phyloP scores from a whole-genome alignment of 2,888 invertebrate genomes.

The Oxycera nigricornis region DNA sequence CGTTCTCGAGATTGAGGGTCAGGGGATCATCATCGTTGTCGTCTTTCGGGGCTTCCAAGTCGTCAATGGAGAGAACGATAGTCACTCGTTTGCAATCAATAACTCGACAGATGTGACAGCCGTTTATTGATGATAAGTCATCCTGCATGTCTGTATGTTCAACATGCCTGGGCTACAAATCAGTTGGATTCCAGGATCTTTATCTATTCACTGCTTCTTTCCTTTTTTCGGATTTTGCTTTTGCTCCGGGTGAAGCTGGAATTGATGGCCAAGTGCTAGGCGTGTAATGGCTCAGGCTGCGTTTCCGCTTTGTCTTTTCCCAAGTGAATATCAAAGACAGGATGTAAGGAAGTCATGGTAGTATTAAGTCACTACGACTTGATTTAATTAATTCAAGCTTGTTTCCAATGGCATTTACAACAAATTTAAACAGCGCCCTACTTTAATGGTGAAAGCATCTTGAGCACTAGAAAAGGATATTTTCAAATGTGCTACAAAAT shows the following conservation, averaged over 20 bases:
- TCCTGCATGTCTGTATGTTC: constrained; percentile 2
- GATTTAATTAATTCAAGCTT: constrained; percentile 10
- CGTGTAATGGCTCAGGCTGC: too few species aligned
- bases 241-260: neutral
- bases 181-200: neutral
- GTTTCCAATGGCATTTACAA: too few species aligned
- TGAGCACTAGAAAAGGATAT: too few species aligned
- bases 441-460: too few species aligned
- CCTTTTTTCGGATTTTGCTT: neutral
- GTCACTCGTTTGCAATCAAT: constrained; percentile 43
- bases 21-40: neutral
- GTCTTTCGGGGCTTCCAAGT: neutral
- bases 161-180: constrained; percentile 31
- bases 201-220: neutral
- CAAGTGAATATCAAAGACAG: neutral
- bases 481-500: too few species aligned
- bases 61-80: neutral
- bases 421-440: too few species aligned
- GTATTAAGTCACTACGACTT: neutral
- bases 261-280: neutral
- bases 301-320: neutral
- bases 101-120: constrained; percentile 47
- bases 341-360: neutral
- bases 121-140: constrained; percentile 45
- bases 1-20: neutral